Evolutionary conservation across 30 jellyfish, hydroid and myxozoan species (phyloP).

Genomic region (Turritopsis rubra): DNA sequence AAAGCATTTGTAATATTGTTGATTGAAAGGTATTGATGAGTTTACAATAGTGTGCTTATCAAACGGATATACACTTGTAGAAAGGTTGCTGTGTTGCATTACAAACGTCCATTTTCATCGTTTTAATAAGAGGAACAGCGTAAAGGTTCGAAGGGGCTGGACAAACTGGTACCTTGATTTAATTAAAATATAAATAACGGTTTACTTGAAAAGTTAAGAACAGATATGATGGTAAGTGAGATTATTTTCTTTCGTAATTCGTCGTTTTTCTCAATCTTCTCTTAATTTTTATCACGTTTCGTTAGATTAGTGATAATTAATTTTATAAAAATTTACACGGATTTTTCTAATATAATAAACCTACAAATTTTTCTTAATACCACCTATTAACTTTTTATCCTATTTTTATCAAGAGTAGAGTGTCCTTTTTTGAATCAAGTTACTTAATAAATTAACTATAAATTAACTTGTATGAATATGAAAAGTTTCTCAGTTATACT

Average conservation of each 20-base stretch:
- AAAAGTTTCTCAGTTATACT: too few species aligned
- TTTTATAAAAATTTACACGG: too few species aligned
- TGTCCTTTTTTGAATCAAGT: too few species aligned
- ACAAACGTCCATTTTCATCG: not conserved
- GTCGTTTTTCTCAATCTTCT: not conserved
- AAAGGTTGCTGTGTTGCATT: not conserved
- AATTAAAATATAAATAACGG: not conserved
- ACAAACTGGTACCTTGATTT: not conserved
- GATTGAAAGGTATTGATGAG: not conserved
- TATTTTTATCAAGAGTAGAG: too few species aligned
- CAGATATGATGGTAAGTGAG: not conserved
- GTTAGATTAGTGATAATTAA: not conserved
- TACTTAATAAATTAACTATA: too few species aligned
- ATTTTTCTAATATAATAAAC: too few species aligned
- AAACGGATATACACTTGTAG: not conserved
- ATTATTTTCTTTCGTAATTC: too few species aligned
- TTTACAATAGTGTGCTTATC: not conserved
- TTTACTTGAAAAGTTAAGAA: not conserved
- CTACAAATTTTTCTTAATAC: too few species aligned
- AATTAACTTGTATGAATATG: too few species aligned
- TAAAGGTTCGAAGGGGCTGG: not conserved
- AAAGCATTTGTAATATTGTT: not conserved
- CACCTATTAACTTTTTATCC: too few species aligned
- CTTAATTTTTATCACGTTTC: not conserved
- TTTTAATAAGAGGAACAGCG: not conserved